Percentiles rank a stretch among this genome's conserved stretches.
phyloP scores from a whole-genome alignment of 2,888 invertebrate species.

The Pachymerium ferrugineum region DNA sequence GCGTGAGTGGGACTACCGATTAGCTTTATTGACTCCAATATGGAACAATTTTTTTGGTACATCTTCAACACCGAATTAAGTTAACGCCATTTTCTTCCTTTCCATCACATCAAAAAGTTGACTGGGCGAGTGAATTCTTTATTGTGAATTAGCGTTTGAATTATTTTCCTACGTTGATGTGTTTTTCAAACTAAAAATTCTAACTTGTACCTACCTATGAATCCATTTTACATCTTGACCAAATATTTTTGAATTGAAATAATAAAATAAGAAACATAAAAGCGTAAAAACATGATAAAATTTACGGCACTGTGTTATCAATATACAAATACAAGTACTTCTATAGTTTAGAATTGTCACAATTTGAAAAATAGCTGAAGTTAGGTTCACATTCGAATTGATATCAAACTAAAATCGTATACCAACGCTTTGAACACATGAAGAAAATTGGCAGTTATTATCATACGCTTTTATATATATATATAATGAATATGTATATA shows the following conservation, averaged over 20 bases:
- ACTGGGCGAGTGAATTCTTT: not conserved
- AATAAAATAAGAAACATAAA: not conserved
- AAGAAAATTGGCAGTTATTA: slow-evolving; percentile 19
- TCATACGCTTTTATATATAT: slow-evolving; percentile 20
- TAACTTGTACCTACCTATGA: no score
- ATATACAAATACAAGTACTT: slow-evolving; percentile 5
- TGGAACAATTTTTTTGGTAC: no score
- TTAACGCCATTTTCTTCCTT: no score
- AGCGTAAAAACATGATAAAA: slow-evolving; percentile 5
- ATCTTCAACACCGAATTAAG: no score
- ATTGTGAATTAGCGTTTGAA: no score
- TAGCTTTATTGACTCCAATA: no score
- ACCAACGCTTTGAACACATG: slow-evolving; percentile 24
- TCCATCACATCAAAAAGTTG: no score
- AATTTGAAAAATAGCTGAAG: not conserved
- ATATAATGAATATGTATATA: not conserved
- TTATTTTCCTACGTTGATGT: no score
- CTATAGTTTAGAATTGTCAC: not conserved
- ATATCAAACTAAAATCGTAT: slow-evolving; percentile 18
- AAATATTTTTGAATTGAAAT: no score
- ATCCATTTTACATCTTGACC: not conserved
- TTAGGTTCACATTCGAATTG: slow-evolving; percentile 17
- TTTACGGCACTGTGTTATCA: slow-evolving; percentile 25
- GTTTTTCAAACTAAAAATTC: no score
- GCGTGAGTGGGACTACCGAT: no score